Conservation (phyloP, 2,888 invertebrate species). For the Dryococelus australis region DNA sequence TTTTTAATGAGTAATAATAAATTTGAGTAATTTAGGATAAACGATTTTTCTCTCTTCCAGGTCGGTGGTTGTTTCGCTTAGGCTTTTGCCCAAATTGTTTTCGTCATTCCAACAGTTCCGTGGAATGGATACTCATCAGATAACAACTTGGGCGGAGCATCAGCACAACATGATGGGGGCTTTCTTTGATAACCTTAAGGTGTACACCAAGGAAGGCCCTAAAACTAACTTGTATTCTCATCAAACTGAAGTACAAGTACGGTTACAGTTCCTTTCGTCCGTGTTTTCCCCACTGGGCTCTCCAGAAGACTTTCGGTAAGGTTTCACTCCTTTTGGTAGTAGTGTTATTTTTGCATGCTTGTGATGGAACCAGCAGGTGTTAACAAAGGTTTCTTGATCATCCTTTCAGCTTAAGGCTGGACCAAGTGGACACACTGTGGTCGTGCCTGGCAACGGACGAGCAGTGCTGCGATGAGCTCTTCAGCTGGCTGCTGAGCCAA, state of each 20-base stretch:
- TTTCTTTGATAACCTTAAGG: conserved; percentile 87
- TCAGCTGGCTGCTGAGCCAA: conserved; percentile 92
- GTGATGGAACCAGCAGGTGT: background rate
- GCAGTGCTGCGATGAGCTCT: conserved; percentile 90
- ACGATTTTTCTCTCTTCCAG: conserved; percentile 56
- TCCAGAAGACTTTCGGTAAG: conserved; percentile 83
- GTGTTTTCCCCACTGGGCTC: conserved; percentile 91
- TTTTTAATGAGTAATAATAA: background rate
- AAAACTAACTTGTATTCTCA: conserved; percentile 67
- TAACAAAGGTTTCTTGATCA: too few relatives aligned
- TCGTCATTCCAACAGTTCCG: conserved; percentile 91
- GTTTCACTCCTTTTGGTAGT: conserved; percentile 33
- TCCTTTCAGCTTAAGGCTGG: conserved; percentile 71
- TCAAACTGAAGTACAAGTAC: conserved; percentile 89
- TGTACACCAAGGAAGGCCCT: conserved; percentile 66
- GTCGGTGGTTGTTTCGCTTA: conserved; percentile 88
- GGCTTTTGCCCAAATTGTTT: conserved; percentile 87
- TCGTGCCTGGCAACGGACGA: conserved; percentile 85
- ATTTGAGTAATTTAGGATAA: background rate
- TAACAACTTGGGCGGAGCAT: conserved; percentile 91
- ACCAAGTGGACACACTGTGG: conserved; percentile 93
- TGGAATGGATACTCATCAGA: conserved; percentile 84
- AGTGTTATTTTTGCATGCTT: background rate
- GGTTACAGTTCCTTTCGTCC: conserved; percentile 90
- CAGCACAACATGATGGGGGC: conserved; percentile 93